Conservation (phyloP, 2,113 vertebrate genomes). For the Eupsittula cactorum region DNA sequence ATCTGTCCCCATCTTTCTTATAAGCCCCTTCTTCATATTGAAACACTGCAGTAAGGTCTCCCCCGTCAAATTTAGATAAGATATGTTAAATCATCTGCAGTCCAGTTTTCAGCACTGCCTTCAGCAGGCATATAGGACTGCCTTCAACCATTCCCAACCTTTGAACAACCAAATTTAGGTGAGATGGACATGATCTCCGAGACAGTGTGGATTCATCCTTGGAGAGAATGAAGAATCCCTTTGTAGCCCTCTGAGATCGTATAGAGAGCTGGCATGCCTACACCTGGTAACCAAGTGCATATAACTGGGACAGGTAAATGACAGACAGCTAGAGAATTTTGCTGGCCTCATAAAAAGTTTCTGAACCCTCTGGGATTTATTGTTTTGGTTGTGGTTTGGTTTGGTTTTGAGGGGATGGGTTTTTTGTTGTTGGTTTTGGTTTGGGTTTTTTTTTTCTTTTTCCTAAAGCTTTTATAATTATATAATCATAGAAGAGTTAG, state of each 20-base stretch:
- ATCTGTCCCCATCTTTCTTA: background rate
- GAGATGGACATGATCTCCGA: background rate
- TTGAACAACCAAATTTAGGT: background rate
- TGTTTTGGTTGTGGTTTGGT: background rate
- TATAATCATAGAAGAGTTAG: background rate
- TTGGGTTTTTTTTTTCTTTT: no score
- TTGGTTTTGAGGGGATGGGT: background rate
- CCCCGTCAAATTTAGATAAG: background rate
- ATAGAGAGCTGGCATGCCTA: background rate
- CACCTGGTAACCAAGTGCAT: background rate
- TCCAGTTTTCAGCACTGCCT: background rate
- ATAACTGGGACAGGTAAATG: background rate
- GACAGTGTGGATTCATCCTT: background rate
- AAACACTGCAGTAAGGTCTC: background rate
- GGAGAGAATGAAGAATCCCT: background rate
- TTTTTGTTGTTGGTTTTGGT: background rate
- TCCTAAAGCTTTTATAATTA: background rate
- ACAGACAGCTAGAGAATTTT: background rate
- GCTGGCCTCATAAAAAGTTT: background rate
- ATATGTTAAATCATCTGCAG: background rate
- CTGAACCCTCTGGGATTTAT: background rate
- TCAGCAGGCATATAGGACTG: background rate
- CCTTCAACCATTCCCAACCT: background rate
- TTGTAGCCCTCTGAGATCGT: background rate
- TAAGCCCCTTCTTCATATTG: background rate